Evolutionary conservation across 2,113 vertebrate species (phyloP).

Genomic region (Stercorarius parasiticus): DNA sequence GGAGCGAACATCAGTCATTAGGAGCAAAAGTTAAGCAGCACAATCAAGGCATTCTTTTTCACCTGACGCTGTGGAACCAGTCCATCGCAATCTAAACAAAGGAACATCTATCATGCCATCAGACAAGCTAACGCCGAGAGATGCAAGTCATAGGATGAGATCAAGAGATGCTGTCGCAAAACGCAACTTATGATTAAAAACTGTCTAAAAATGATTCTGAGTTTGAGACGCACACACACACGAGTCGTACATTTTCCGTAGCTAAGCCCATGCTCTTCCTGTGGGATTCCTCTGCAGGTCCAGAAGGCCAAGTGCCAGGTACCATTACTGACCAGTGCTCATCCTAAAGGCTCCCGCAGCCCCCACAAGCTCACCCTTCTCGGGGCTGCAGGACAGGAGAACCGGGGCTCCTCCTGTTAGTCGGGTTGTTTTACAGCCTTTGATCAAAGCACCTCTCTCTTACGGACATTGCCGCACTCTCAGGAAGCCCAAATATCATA

Average conservation of each 20-base stretch:
- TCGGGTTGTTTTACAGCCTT: neutral
- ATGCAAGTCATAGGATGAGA: neutral
- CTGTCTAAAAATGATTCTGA: neutral
- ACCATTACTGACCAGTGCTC: fast-evolving
- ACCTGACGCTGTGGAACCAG: neutral
- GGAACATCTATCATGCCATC: neutral
- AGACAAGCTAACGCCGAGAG: neutral
- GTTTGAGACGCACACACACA: neutral
- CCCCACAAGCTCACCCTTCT: neutral
- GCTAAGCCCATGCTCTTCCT: neutral
- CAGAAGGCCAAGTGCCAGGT: no score
- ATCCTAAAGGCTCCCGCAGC: neutral
- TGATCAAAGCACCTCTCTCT: neutral
- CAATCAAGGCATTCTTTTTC: neutral
- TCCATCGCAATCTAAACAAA: neutral
- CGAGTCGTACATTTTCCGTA: fast-evolving
- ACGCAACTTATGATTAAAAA: neutral
- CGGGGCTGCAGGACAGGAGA: fast-evolving
- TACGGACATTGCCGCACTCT: no score
- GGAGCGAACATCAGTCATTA: neutral
- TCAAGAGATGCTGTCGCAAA: neutral
- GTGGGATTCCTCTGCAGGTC: neutral
- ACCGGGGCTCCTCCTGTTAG: fast-evolving
- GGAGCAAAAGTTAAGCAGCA: neutral
- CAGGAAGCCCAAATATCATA: neutral